Evolutionary conservation across 2,888 invertebrate genomes (phyloP), one percentile per base, ranked within the genome.

Genomic region (Andrena hattorfiana): DNA sequence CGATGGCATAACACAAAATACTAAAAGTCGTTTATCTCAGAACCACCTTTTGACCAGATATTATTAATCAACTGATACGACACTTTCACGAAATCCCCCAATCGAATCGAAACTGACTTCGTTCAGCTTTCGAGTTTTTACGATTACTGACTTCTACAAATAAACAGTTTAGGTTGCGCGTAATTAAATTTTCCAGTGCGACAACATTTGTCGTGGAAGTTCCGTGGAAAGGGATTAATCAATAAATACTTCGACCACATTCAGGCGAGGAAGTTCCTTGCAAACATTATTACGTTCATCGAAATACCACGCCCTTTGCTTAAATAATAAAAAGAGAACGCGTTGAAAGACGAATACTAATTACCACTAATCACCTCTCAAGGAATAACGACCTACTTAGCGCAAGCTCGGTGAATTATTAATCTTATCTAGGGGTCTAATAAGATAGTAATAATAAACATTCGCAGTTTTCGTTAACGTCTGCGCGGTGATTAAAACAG

Each of bases 361-460:
- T 51, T 51, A 51, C 20, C 20, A 51, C 20, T 51, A 20, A 51
- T 51, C 51, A 20, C 20, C n/a, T 20, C 8, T 2, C 51, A 51
- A 20, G 20, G 20, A 51, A 20, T 51, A 51, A 51, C 8, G 20
- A 51, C 51, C 51, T 51, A 51, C 51, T 51, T 51, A 51, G 51
- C 20, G 20, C 51, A 51, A 51, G 20, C n/a, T 51, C n/a, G n/a
- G n/a, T 2, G 30, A 69, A 77, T 67, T 69, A 59, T 79, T 69
- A 79, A 77, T 77, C 42, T 60, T 28, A 23, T 26, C 68, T n/a
- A 16, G 10, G 56, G 23, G 59, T 42, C 16, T 66, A 60, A 60
- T 60, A 70, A 70, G 30, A 35, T 28, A 4, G 49, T 16, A 64
- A 79, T 78, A 70, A 78, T 6, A 64, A 78, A 66, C 69, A 20